phyloP scores from a whole-genome alignment of 2,113 vertebrate genomes.

The Archocentrus centrarchus region DNA sequence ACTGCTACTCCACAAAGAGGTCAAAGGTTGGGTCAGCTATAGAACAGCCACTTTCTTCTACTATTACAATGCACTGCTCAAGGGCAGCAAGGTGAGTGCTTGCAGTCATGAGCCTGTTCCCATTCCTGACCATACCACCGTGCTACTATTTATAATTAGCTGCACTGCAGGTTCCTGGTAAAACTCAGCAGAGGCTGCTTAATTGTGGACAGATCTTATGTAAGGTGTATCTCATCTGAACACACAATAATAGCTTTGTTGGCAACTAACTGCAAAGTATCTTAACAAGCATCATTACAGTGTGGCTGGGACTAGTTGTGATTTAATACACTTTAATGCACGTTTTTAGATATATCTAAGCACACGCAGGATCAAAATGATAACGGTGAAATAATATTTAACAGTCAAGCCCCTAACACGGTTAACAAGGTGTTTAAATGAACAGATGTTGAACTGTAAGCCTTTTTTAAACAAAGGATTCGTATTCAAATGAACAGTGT shows the following conservation, averaged over 20 bases:
- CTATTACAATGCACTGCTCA: background rate
- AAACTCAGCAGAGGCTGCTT: background rate
- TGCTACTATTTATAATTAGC: background rate
- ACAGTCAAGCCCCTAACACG: background rate
- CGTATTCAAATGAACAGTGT: slow-evolving; percentile 10
- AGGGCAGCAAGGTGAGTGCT: slow-evolving; percentile 10
- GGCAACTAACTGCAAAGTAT: no score
- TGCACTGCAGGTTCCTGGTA: background rate
- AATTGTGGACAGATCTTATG: background rate
- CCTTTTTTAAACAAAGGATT: background rate
- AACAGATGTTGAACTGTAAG: background rate
- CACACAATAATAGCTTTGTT: no score
- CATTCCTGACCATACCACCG: background rate
- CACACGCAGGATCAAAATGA: background rate
- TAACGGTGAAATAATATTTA: background rate
- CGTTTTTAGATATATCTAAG: background rate
- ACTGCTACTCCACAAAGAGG: slow-evolving; percentile 10
- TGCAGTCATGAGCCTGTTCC: background rate
- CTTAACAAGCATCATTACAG: background rate
- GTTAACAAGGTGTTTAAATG: background rate
- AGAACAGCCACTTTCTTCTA: slow-evolving; percentile 21
- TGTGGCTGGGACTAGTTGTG: background rate
- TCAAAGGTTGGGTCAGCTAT: slow-evolving; percentile 35
- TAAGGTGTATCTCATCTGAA: background rate
- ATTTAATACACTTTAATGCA: background rate